Evolutionary conservation across 2,888 invertebrate genomes (phyloP).

Genomic region (Lasioglossum vierecki): DNA sequence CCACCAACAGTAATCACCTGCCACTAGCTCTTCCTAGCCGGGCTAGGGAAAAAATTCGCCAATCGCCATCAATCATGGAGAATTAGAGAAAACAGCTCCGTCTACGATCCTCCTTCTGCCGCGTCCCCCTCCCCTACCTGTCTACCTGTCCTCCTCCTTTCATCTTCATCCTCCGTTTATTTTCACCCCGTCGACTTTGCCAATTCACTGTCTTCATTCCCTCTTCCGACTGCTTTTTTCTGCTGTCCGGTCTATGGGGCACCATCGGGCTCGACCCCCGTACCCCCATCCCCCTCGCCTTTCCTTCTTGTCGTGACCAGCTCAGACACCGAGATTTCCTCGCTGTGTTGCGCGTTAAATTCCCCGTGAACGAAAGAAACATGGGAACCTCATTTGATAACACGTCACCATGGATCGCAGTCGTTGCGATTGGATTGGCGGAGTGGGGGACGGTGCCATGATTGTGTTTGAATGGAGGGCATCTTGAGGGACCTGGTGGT

Average conservation of each 20-base stretch:
- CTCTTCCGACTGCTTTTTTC: background rate
- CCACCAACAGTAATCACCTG: conserved; percentile 75
- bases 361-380: conserved; percentile 62
- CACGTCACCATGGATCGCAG: conserved; percentile 54
- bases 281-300: background rate
- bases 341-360: conserved; percentile 63
- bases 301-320: conserved; percentile 64
- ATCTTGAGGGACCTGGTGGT: background rate
- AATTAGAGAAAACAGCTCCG: conserved; percentile 77
- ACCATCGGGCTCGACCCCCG: conserved; percentile 30
- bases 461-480: background rate
- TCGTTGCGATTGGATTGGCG: background rate
- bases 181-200: conserved; percentile 21
- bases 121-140: background rate
- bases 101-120: conserved; percentile 17
- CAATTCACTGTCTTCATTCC: conserved; percentile 38
- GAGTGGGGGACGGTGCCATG: background rate
- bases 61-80: conserved; percentile 79
- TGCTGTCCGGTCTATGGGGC: conserved; percentile 1
- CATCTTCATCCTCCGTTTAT: conserved; percentile 1
- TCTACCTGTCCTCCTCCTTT: conserved; percentile 19
- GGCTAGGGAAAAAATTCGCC: conserved; percentile 71
- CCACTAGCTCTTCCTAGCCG: conserved; percentile 65
- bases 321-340: conserved; percentile 67
- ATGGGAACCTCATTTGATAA: conserved; percentile 73